Percentiles rank a stretch among this genome's conserved stretches.
Evolutionary conservation across 2,888 invertebrate species (phyloP).

Genomic region (Plebejus anna): DNA sequence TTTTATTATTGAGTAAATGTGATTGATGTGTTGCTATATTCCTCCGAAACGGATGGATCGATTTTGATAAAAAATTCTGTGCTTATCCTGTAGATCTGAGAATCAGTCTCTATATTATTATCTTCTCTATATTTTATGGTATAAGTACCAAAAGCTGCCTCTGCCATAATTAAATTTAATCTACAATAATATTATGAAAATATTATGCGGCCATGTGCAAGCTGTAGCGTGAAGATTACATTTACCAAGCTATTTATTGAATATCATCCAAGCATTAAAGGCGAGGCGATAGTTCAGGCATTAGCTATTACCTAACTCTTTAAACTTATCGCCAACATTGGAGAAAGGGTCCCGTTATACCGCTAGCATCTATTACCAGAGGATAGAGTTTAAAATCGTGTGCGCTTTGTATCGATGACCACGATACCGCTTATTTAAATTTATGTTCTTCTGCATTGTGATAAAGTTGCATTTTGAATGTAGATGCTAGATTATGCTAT

Average conservation of each 20-base stretch:
- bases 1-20: no score
- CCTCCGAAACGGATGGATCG: no score
- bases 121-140: no score
- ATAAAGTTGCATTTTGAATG: conserved; percentile 2
- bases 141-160: no score
- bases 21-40: no score
- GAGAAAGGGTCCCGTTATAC: conserved; percentile 15
- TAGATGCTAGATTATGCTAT: conserved; percentile 28
- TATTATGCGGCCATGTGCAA: background rate
- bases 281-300: conserved; percentile 13
- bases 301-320: conserved; percentile 29
- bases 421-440: background rate
- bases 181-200: background rate
- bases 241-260: conserved; percentile 9
- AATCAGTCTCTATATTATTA: no score
- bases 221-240: background rate
- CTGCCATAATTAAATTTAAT: background rate
- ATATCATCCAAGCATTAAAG: conserved; percentile 21
- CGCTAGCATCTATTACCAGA: background rate
- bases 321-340: conserved; percentile 23
- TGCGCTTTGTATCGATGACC: conserved; percentile 31
- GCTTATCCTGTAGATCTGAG: no score
- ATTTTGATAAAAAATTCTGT: no score
- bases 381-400: conserved; percentile 24
- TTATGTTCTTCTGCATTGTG: background rate